Evolutionary conservation across 2,113 vertebrate genomes (phyloP).

Genomic region (Anarhynchus alexandrinus): DNA sequence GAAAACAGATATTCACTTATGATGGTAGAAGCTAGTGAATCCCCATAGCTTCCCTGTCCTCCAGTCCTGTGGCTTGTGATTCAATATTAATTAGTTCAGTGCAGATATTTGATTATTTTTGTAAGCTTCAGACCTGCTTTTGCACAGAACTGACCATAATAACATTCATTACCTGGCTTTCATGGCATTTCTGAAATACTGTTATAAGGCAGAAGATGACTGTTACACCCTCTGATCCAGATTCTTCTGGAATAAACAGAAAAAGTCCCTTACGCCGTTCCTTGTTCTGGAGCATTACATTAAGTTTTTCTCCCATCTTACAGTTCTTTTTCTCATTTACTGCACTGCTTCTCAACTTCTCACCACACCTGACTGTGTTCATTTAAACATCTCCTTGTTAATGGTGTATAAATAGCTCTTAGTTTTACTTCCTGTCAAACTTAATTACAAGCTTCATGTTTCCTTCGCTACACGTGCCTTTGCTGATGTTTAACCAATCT

Average conservation of each 20-base stretch:
- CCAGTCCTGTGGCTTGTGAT: neutral
- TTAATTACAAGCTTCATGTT: slow-evolving; percentile 23
- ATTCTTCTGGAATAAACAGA: neutral
- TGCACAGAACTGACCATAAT: neutral
- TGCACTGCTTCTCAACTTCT: neutral
- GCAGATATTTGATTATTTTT: neutral
- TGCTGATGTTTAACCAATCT: neutral
- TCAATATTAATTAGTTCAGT: neutral
- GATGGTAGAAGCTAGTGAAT: neutral
- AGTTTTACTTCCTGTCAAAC: neutral
- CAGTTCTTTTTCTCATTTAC: neutral
- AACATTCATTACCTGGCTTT: neutral
- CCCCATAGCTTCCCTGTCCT: neutral
- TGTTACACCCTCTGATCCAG: neutral
- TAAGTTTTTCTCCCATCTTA: neutral
- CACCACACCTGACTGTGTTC: neutral
- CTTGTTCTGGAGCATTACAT: neutral
- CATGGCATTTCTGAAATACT: neutral
- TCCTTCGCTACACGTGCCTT: neutral
- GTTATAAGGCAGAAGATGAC: neutral
- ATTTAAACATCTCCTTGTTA: neutral
- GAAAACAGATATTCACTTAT: neutral
- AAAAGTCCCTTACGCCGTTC: neutral
- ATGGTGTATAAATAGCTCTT: neutral
- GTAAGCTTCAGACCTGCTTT: neutral